These are phyloP conservation scores for Anniella stebbinsi DNA, from an alignment of 2,797 vertebrate genomes.

Conservation along the genomic window DNA sequence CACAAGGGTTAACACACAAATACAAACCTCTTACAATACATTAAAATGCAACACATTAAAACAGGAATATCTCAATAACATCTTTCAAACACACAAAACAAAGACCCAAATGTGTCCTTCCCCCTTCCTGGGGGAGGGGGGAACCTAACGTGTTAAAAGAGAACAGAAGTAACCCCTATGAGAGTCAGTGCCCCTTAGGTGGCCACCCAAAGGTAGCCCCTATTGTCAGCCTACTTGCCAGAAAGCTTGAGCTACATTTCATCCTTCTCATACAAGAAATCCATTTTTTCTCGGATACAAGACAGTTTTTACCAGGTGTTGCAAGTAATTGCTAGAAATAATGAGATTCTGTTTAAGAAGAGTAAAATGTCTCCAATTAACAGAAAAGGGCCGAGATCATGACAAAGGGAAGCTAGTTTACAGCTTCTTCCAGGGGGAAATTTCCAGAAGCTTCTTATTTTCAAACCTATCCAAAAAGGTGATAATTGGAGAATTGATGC, in stretches of 20 bases:
- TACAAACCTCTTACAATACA: too few relatives aligned
- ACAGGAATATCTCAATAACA: too few relatives aligned
- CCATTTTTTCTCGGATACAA: background rate
- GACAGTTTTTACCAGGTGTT: background rate
- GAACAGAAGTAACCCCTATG: background rate
- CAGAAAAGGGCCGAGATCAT: background rate
- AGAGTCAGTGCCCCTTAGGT: background rate
- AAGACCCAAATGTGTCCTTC: background rate
- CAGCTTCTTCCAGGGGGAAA: background rate
- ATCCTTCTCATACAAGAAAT: background rate
- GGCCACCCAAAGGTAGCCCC: background rate
- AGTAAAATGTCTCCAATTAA: conserved; percentile 4
- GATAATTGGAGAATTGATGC: background rate
- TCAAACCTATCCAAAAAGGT: background rate
- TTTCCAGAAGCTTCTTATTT: background rate
- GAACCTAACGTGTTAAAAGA: background rate
- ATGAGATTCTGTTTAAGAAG: background rate
- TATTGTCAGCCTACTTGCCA: background rate
- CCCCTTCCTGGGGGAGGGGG: background rate
- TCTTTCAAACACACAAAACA: background rate
- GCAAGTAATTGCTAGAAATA: conserved; percentile 12
- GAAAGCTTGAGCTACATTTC: background rate
- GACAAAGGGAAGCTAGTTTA: background rate
- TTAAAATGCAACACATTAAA: too few relatives aligned
- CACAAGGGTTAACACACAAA: too few relatives aligned